phyloP scores from a whole-genome alignment of 2,113 vertebrate genomes.

The Potamarius usumacintae region DNA sequence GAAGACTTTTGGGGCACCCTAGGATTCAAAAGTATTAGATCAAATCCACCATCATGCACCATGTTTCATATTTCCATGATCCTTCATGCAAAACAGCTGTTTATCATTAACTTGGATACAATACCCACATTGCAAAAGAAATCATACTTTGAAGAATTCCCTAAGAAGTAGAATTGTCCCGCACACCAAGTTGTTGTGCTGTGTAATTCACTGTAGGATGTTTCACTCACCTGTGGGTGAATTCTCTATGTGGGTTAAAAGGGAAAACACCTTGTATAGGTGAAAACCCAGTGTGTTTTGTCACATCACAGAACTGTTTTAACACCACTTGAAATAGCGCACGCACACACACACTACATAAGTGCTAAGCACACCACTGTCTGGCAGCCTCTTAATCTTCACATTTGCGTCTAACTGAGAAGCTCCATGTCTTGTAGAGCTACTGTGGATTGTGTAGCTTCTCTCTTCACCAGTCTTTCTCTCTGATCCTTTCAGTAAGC shows the following conservation, averaged over 20 bases:
- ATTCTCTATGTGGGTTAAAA: conserved; percentile 41
- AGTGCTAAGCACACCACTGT: background rate
- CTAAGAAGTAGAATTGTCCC: background rate
- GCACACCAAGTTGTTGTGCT: conserved; percentile 13
- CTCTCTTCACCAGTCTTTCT: background rate
- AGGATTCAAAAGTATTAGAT: background rate
- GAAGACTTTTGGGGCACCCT: too few relatives aligned
- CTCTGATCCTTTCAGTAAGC: conserved; percentile 17
- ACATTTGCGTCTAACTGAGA: too few relatives aligned
- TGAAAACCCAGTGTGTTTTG: conserved; percentile 34
- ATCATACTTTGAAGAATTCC: conserved; percentile 27
- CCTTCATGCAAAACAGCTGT: background rate
- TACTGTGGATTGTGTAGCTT: background rate
- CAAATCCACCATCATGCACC: background rate
- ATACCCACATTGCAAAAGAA: conserved; percentile 29
- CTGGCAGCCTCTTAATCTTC: background rate
- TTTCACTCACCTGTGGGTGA: conserved; percentile 48
- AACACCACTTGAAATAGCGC: background rate
- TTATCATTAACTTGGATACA: conserved; percentile 6
- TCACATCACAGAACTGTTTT: conserved; percentile 26
- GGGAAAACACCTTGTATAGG: conserved; percentile 43
- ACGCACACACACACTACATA: background rate
- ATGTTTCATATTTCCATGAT: background rate
- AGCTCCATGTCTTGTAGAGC: background rate
- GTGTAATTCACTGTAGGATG: conserved; percentile 27